Evolutionary conservation across 2,113 vertebrate genomes (phyloP), one percentile per base, ranked within the genome.

Genomic region (Platycercus adscitus): DNA sequence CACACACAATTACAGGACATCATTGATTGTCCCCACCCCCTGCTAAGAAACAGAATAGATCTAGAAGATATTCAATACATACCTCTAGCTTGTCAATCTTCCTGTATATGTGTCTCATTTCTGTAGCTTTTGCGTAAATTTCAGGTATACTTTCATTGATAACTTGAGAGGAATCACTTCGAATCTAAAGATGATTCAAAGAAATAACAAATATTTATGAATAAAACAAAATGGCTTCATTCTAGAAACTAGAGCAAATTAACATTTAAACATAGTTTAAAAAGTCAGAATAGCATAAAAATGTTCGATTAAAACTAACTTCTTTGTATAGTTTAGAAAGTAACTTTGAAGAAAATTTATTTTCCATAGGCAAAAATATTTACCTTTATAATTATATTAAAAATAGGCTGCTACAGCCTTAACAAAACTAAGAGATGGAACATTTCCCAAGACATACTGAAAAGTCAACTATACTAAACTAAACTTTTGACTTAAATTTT

Each of bases 81-180:
- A 99, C 99, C 98, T 99, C 99, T 37, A 99, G 97, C 55, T 98
- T 98, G 97, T 99, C 99, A 88, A 99, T 99, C 96, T 97, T 98
- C 96, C 98, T 95, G 95, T 99, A 99, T 73, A 99, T 98, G 35
- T 98, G 98, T 93, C 98, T 98, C 99, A 99, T 99, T 97, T 99
- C 99, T 37, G 98, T 96, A 19, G 99, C 99, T 96, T 99, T 99
- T 49, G 98, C 97, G 91, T 99, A 96, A 93, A 99, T 99, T 89
- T 99, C 98, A 96, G 99, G 99, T 97, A 99, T 97, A 72, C 98
- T 99, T 97, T 99, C 99, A 91, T 99, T 98, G 50, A 99, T 98
- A 47, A 99, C 99, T 96, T 99, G 97, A 75, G 99, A 99, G 7
- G 99, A 99, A 95, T 99, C 99, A 41, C 97, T 99, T 91, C 99